Evolutionary conservation across 2,888 invertebrate genomes (phyloP), one percentile per base, ranked within the genome.

Genomic region (Phaedon cochleariae): DNA sequence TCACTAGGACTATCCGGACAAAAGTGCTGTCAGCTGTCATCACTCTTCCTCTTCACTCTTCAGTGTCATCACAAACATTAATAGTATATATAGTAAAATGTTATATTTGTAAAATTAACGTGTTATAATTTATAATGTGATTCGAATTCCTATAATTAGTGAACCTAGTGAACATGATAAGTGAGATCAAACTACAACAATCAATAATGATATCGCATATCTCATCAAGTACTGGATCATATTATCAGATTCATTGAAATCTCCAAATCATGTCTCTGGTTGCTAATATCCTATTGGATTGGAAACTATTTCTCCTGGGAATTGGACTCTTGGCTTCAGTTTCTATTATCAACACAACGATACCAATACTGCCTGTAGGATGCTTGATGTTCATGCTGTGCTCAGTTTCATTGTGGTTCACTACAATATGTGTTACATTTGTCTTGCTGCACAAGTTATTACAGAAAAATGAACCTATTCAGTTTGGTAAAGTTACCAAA

Each of bases 361-460:
- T 72, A 17, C 59, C 65, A 12, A 65, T 75, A 49, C 55, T 76
- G 54, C 75, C 76, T 46, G 70, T 75, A 34, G 65, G 69, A 59
- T 71, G 70, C 10, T 48, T 71, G 59, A 72, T 66, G 29, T 76
- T 76, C 51, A 26, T 72, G 48, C 20, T 84, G 48, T 87, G 86
- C 70, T 70, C 85, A 61, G 37, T 85, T 51, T 60, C 79, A 37
- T 68, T 86, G 46, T 86, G 86, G 78, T 74, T 86, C 37, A 65
- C 81, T 0, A 85, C 87, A 1, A 75, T 87, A 52, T 83, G 84
- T 71, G 64, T 85, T 48, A 87, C 87, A 78, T 86, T 87, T 75
- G 84, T 85, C 72, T 82, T 84, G 75, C 83, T 88, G 22, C 87
- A 87, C 74, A 86, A 85, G 82, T 75, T 88, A 62, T 77, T 89